These are phyloP conservation scores for Rhombomys opimus DNA, from an alignment of 2,113 vertebrate species.

Conservation along the genomic window DNA sequence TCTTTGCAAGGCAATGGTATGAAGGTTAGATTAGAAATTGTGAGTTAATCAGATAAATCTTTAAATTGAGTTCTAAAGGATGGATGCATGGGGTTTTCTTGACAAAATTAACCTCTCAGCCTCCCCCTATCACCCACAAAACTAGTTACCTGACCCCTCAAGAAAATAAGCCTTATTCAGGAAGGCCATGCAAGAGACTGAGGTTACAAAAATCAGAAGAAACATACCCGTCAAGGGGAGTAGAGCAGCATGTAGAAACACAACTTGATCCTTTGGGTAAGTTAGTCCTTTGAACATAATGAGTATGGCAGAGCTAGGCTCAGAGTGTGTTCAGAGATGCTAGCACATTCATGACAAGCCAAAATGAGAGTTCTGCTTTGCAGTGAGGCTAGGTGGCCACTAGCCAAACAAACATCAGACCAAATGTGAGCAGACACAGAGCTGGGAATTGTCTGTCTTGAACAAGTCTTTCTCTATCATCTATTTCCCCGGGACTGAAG, in stretches of 20 bases:
- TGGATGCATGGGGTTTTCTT: neutral
- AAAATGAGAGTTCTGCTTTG: neutral
- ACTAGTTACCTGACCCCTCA: neutral
- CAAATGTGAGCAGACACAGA: neutral
- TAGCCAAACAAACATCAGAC: neutral
- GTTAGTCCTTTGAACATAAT: neutral
- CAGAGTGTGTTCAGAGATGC: neutral
- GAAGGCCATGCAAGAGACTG: neutral
- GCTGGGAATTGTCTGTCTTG: neutral
- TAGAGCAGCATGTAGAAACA: neutral
- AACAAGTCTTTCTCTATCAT: neutral
- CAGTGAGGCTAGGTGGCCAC: neutral
- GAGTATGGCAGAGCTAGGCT: neutral
- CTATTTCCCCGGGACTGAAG: neutral
- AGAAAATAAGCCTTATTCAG: neutral
- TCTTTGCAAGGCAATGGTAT: neutral
- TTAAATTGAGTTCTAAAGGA: neutral
- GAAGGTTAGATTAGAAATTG: neutral
- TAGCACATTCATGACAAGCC: neutral
- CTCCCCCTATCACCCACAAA: neutral
- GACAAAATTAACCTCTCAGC: neutral
- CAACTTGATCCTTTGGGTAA: neutral
- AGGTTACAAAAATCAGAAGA: neutral
- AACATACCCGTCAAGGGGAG: neutral
- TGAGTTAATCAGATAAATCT: conserved; percentile 6